Conservation (phyloP, 1,140 invertebrate genomes). For the Penaeus vannamei region DNA sequence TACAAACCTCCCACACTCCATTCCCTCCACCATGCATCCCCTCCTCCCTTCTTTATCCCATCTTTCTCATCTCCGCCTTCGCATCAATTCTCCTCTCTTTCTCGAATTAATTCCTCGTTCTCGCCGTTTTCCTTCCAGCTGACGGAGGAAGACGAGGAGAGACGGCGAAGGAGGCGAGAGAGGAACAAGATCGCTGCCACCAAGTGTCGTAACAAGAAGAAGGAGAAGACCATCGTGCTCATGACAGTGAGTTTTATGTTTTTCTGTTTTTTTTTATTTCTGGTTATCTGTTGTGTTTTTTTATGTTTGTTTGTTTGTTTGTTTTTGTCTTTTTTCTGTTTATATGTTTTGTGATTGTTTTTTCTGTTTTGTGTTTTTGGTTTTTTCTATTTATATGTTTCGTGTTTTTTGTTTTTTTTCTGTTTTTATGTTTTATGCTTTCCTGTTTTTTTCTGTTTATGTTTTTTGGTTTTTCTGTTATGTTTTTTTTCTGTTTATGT, state of each 20-base stretch:
- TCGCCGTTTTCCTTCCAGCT: constrained; percentile 75
- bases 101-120: background rate
- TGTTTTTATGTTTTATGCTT: background rate
- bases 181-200: constrained; percentile 96
- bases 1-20: too few species aligned
- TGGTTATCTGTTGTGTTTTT: constrained; percentile 25
- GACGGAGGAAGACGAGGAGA: constrained; percentile 92
- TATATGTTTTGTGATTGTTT: background rate
- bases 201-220: constrained; percentile 94
- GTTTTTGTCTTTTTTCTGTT: background rate
- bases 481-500: background rate
- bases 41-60: too few species aligned
- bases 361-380: background rate
- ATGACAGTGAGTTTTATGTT: constrained; percentile 74
- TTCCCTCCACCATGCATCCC: too few species aligned
- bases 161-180: constrained; percentile 85
- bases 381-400: background rate
- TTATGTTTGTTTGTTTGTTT: constrained; percentile 34
- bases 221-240: constrained; percentile 88
- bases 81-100: background rate
- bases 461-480: background rate
- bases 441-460: background rate
- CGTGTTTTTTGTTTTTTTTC: background rate
- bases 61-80: too few species aligned
- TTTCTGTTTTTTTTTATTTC: constrained; percentile 12